A percentile compares a stretch with the other conserved stretches of the same genome.
Conservation (phyloP, 2,113 vertebrate genomes). For the Ibidorhyncha struthersii region DNA sequence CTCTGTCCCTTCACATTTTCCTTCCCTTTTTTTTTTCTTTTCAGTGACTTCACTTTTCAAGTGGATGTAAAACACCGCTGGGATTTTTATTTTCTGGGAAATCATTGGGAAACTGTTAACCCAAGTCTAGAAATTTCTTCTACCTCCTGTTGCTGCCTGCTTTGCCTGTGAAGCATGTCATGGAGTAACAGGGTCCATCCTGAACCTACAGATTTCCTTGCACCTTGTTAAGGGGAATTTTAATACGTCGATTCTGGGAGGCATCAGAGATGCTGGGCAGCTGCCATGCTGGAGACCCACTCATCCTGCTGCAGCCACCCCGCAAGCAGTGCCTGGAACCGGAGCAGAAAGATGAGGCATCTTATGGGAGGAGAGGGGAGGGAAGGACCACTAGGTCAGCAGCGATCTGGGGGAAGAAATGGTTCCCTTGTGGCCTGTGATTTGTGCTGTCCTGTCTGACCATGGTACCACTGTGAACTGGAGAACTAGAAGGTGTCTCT, state of each 20-base stretch:
- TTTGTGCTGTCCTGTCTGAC: neutral
- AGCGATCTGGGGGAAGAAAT: rapidly evolving
- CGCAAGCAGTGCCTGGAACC: rapidly evolving
- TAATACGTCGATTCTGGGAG: neutral
- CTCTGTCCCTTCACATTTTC: neutral
- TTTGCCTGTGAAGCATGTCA: rapidly evolving
- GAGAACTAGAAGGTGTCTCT: neutral
- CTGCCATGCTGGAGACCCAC: neutral
- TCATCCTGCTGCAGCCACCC: neutral
- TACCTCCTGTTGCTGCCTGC: rapidly evolving
- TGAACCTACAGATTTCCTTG: neutral
- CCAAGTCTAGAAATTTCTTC: neutral
- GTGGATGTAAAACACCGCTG: rapidly evolving
- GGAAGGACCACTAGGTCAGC: rapidly evolving
- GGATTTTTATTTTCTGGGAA: neutral
- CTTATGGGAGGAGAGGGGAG: rapidly evolving
- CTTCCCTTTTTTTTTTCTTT: neutral
- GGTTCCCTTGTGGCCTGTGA: rapidly evolving
- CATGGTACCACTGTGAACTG: rapidly evolving
- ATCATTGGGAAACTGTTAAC: neutral
- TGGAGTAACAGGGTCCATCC: rapidly evolving
- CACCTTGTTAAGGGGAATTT: neutral
- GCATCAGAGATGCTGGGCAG: neutral
- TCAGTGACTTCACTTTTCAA: neutral
- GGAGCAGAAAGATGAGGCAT: neutral